Evolutionary conservation across 2,797 vertebrate species (phyloP).

Genomic region (Orestias chungarensis): DNA sequence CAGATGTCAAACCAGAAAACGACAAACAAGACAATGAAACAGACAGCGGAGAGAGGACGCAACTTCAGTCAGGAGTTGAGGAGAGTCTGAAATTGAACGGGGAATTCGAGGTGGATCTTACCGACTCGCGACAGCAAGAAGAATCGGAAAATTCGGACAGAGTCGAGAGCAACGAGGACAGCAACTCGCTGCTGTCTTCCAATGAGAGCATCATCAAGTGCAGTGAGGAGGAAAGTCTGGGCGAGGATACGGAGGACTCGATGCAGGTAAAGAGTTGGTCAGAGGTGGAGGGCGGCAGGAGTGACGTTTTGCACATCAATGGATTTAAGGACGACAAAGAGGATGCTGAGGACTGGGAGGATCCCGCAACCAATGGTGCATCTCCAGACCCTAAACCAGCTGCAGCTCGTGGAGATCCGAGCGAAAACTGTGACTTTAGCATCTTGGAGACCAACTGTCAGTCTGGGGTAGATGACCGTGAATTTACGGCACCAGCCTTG

Average conservation of each 20-base stretch:
- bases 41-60: background rate
- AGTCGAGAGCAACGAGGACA: slow-evolving; percentile 28
- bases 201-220: slow-evolving; percentile 64
- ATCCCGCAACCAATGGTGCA: background rate
- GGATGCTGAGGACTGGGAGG: slow-evolving; percentile 12
- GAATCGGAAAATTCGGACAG: background rate
- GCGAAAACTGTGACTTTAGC: slow-evolving; percentile 58
- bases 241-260: slow-evolving; percentile 29
- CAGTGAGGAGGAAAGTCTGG: slow-evolving; percentile 56
- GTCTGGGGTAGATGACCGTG: slow-evolving; percentile 1
- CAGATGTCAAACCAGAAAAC: background rate
- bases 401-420: slow-evolving; percentile 26
- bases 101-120: background rate
- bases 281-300: slow-evolving; percentile 9
- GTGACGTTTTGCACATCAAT: slow-evolving; percentile 42
- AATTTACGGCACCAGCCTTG: background rate
- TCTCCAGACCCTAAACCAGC: slow-evolving; percentile 28
- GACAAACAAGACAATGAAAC: background rate
- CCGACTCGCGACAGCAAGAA: background rate
- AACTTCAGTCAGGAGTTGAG: background rate
- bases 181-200: slow-evolving; percentile 46
- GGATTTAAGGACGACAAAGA: slow-evolving; percentile 18
- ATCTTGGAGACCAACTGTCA: slow-evolving; percentile 44
- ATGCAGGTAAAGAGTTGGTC: slow-evolving; percentile 31
- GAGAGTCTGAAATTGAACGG: background rate